Conservation (phyloP, 2,888 invertebrate species). For the Drosophila setosimentum region DNA sequence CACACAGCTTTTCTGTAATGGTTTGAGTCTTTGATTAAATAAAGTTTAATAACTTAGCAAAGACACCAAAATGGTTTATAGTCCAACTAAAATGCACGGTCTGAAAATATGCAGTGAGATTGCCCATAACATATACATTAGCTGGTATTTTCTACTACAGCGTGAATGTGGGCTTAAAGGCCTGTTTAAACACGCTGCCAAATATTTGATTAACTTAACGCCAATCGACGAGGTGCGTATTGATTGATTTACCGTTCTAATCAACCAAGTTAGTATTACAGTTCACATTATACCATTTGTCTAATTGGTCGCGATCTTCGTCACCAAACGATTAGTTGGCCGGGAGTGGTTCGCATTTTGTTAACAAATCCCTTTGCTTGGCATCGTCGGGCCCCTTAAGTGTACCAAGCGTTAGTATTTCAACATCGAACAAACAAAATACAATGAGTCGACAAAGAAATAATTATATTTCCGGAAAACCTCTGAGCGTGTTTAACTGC, state of each 20-base stretch:
- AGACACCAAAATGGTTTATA: neutral
- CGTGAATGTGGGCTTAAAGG: neutral
- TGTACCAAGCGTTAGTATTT: neutral
- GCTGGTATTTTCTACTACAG: neutral
- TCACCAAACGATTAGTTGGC: neutral
- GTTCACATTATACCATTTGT: neutral
- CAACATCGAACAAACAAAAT: no score
- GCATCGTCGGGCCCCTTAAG: neutral
- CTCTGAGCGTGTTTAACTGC: no score
- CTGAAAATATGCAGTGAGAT: constrained; percentile 2
- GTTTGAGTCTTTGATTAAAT: neutral
- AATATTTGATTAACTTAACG: neutral
- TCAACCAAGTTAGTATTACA: neutral
- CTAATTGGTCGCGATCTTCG: no score
- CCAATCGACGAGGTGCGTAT: neutral
- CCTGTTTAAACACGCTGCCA: neutral
- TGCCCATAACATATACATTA: no score
- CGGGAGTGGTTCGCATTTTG: no score
- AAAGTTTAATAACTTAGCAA: neutral
- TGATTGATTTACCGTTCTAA: neutral
- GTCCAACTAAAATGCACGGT: neutral
- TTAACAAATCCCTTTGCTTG: no score
- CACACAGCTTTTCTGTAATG: neutral
- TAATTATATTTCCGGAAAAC: no score
- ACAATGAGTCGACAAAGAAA: no score